phyloP scores from a whole-genome alignment of 2,113 vertebrate genomes.

The Bungarus multicinctus region DNA sequence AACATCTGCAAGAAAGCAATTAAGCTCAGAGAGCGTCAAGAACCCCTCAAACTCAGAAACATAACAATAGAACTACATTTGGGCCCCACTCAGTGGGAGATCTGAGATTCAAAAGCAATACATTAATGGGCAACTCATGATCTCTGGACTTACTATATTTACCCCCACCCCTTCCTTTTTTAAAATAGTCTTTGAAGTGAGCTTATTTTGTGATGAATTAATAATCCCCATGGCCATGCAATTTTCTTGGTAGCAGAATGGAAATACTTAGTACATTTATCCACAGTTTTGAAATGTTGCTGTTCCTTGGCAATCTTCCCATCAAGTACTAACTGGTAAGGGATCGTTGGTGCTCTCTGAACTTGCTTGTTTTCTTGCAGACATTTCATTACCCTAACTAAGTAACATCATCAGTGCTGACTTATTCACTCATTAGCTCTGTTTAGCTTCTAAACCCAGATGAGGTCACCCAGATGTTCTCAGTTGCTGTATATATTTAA shows the following conservation, averaged over 20 bases:
- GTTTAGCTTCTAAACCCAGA: background rate
- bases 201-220: background rate
- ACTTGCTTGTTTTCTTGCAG: too few species aligned
- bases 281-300: background rate
- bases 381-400: too few species aligned
- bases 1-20: background rate
- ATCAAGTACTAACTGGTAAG: background rate
- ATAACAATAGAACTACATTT: background rate
- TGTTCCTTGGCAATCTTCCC: background rate
- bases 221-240: background rate
- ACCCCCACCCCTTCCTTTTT: background rate
- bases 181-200: background rate
- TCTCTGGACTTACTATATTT: background rate
- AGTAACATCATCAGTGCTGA: too few species aligned
- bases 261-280: background rate
- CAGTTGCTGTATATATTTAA: background rate
- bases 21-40: background rate
- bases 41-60: background rate
- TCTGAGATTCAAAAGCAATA: background rate
- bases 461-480: background rate
- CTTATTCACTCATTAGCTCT: background rate
- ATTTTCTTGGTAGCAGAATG: background rate
- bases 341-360: too few species aligned
- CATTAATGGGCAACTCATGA: background rate
- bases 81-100: background rate